phyloP scores from a whole-genome alignment of 2,888 invertebrate species.

The Adelphocoris suturalis region DNA sequence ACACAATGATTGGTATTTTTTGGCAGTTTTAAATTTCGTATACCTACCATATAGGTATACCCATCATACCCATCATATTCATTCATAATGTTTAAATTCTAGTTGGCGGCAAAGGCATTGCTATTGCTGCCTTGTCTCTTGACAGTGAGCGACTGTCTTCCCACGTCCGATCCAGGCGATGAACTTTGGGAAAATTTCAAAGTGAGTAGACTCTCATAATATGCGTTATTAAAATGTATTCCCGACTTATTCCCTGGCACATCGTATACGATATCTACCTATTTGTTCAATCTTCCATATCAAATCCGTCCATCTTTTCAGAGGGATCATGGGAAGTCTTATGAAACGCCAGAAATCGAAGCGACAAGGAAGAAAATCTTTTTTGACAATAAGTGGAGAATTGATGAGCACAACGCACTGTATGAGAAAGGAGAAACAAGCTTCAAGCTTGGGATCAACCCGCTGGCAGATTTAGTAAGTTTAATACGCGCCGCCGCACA shows the following conservation, averaged over 20 bases:
- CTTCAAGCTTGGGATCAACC: constrained; percentile 78
- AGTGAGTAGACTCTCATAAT: background rate
- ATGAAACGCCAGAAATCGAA: constrained; percentile 75
- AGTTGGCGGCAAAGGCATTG: background rate
- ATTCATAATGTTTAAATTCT: no score
- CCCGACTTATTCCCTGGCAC: no score
- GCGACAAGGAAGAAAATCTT: constrained; percentile 77
- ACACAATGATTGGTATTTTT: no score
- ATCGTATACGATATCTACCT: background rate
- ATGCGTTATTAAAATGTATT: no score
- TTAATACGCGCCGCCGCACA: background rate
- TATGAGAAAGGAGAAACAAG: constrained; percentile 78
- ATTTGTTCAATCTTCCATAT: background rate
- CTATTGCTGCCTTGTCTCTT: background rate
- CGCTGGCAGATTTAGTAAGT: constrained; percentile 77
- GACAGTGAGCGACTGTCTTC: background rate
- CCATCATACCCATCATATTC: no score
- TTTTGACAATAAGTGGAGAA: constrained; percentile 76
- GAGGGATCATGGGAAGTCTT: constrained; percentile 43
- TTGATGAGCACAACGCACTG: constrained; percentile 78
- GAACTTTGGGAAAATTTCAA: background rate
- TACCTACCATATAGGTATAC: no score
- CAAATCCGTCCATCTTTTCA: background rate
- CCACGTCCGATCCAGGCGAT: background rate
- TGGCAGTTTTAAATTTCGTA: no score